Evolutionary conservation across 2,797 vertebrate genomes (phyloP), one percentile per base, ranked within the genome.

Genomic region (Bryconaethiops microstoma): DNA sequence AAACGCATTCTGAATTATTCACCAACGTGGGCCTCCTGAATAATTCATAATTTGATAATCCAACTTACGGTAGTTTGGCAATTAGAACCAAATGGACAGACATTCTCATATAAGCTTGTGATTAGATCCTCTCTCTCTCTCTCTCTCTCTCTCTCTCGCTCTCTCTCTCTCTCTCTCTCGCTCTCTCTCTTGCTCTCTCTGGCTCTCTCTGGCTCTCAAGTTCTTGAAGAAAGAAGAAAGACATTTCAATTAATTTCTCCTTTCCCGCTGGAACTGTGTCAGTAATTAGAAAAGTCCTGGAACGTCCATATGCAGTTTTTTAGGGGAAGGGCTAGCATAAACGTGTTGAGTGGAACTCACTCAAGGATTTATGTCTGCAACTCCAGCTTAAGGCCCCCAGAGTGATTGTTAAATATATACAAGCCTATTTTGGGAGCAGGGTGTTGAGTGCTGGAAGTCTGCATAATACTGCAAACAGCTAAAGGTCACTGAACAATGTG

Each of bases 1-100:
- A 84, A 76, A 65, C 19, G 52, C 67, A 80, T 60, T 19, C 84
- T 94, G 85, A 92, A 93, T 93, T 90, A 93, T 92, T 93, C 78
- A 93, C 87, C 73, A 84, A 73, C 74, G 68, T 86, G 80, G 83
- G 85, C 73, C 69, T n/a, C 50, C 72, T 93, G 74, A 93, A 93
- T 92, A 89, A 92, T 92, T 90, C 8, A 94, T 73, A 1, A 62
- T 74, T 82, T 85, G 87, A 90, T 92, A 89, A 90, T 87, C 83
- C 23, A 8, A 7, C 57, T 23, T 21, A 35, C 50, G 9, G 59
- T 76, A 23, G 65, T 71, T 76, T 48, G 19, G 54, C 23, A 16
- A 74, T 16, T 23, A 70, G 17, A 70, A 17, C 68, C 14, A 13
- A 25, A 70, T 4, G 12, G 21, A 45, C 16, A 2, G 16, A 29